Evolutionary conservation across 2,113 vertebrate species (phyloP).

Genomic region (Sorex araneus): DNA sequence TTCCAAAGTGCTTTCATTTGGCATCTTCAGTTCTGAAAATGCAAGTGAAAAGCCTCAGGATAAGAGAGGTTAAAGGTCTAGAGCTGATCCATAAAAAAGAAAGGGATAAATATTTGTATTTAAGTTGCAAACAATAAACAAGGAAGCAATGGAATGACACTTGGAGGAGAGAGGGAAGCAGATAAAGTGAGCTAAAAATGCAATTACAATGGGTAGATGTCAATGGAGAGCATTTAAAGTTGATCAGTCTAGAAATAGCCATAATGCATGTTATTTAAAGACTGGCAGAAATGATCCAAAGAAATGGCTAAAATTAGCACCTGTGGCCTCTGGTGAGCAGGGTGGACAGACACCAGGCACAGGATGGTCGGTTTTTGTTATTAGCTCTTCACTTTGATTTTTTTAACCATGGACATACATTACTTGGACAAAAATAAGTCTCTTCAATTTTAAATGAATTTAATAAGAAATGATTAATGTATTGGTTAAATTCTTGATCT

Average conservation of each 20-base stretch:
- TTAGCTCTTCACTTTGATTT: conserved; percentile 13
- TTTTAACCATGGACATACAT: not conserved
- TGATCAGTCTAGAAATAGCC: conserved; percentile 34
- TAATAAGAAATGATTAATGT: conserved; percentile 24
- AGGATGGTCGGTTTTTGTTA: conserved; percentile 17
- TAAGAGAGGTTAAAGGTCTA: not conserved
- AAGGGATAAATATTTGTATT: conserved; percentile 13
- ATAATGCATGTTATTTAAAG: conserved; percentile 2
- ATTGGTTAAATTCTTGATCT: not conserved
- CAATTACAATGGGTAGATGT: conserved; percentile 26
- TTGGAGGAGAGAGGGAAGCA: not conserved
- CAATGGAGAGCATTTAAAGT: conserved; percentile 30
- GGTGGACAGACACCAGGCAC: not conserved
- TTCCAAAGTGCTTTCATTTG: not conserved
- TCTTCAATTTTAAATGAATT: conserved; percentile 56
- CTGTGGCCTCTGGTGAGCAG: not conserved
- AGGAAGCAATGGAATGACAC: not conserved
- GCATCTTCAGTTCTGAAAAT: not conserved
- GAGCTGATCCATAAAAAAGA: not conserved
- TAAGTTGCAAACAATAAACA: conserved; percentile 42
- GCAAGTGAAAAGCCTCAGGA: not conserved
- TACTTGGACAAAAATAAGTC: conserved; percentile 45
- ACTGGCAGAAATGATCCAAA: conserved; percentile 6
- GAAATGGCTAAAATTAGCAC: conserved; percentile 43
- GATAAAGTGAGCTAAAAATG: not conserved